These are phyloP conservation scores for Mesocricetus auratus DNA, from an alignment of 2,113 vertebrate species.

Conservation along the genomic window DNA sequence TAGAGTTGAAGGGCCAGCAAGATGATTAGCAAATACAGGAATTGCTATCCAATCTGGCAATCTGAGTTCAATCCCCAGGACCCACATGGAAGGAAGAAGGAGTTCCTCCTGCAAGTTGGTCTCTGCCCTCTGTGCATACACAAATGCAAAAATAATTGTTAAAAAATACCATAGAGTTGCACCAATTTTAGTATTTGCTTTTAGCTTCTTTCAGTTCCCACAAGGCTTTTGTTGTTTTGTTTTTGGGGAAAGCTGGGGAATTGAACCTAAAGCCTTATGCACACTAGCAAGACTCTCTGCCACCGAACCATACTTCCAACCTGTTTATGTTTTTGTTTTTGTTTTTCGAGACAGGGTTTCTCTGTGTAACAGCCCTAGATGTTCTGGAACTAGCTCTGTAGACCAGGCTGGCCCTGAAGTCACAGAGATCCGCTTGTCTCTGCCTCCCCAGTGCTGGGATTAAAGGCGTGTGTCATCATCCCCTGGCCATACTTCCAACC, in stretches of 20 bases:
- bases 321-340: too few relatives aligned
- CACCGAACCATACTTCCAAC: too few relatives aligned
- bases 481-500: too few relatives aligned
- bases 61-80: neutral
- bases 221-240: neutral
- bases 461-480: too few relatives aligned
- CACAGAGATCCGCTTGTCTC: too few relatives aligned
- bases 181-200: neutral
- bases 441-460: too few relatives aligned
- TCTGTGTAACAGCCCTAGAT: too few relatives aligned
- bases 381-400: too few relatives aligned
- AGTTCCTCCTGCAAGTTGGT: neutral
- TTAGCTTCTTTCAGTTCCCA: neutral
- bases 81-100: neutral
- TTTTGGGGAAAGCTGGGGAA: neutral
- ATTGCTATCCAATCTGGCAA: neutral
- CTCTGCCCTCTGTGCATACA: neutral
- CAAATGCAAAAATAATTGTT: neutral
- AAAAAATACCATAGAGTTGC: neutral
- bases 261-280: neutral
- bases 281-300: neutral
- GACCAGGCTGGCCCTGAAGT: too few relatives aligned
- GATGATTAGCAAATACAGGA: neutral
- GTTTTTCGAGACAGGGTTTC: too few relatives aligned
- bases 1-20: neutral